phyloP scores from a whole-genome alignment of 2,888 invertebrate genomes.

The Athripsodes cinereus region DNA sequence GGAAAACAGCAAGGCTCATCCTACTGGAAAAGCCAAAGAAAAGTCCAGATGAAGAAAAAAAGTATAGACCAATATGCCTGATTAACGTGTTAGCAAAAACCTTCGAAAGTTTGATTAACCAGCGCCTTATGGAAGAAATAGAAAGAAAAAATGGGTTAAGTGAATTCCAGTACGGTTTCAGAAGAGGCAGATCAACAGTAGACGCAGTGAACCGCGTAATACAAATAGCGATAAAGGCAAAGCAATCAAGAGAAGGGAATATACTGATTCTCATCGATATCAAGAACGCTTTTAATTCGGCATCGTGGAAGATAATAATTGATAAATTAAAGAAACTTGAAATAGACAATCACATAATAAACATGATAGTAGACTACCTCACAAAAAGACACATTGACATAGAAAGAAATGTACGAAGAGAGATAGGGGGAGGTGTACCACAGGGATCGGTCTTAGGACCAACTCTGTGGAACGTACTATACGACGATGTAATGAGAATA shows the following conservation, averaged over 20 bases:
- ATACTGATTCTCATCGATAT: background rate
- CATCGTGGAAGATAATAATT: background rate
- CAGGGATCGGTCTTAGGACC: background rate
- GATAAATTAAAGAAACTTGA: background rate
- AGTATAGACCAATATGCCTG: too few relatives aligned
- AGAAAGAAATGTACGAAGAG: background rate
- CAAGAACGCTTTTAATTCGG: background rate
- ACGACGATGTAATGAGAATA: background rate
- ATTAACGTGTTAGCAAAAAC: too few relatives aligned
- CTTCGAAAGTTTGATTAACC: too few relatives aligned
- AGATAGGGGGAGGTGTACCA: background rate
- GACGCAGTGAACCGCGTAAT: background rate
- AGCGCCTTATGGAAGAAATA: too few relatives aligned
- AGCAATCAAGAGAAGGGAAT: background rate
- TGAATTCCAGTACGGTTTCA: background rate
- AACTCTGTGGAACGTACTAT: constrained; percentile 1
- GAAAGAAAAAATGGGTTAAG: too few relatives aligned
- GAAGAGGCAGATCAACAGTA: background rate
- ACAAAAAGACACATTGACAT: background rate
- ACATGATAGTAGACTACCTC: background rate
- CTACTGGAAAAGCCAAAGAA: too few relatives aligned
- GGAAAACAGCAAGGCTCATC: too few relatives aligned
- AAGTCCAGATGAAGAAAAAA: too few relatives aligned
- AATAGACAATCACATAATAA: background rate
- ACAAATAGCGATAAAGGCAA: background rate